Evolutionary conservation across 2,888 invertebrate species (phyloP).

Genomic region (Thymelicus lineola): DNA sequence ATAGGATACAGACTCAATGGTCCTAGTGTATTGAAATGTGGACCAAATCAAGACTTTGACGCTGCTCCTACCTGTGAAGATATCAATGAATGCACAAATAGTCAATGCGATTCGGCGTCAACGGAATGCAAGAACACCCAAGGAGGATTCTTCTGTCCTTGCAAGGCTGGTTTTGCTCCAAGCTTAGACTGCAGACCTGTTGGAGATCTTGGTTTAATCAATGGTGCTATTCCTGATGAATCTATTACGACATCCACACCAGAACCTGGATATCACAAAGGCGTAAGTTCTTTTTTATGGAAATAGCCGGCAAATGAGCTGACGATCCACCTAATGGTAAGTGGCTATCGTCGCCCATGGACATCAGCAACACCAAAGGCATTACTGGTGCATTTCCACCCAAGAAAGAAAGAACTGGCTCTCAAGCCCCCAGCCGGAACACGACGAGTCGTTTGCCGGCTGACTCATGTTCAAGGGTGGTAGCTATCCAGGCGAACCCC

Average conservation of each 20-base stretch:
- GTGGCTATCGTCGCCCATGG: too few relatives aligned
- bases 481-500: too few relatives aligned
- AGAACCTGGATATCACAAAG: constrained; percentile 93
- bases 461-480: too few relatives aligned
- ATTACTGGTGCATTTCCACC: too few relatives aligned
- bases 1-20: constrained; percentile 93
- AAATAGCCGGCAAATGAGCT: too few relatives aligned
- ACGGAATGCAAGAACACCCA: constrained; percentile 96
- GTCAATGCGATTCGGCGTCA: constrained; percentile 95
- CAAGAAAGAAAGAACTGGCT: too few relatives aligned
- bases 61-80: constrained; percentile 95
- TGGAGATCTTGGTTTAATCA: constrained; percentile 94
- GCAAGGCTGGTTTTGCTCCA: constrained; percentile 92
- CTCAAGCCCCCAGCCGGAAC: too few relatives aligned
- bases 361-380: too few relatives aligned
- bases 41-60: constrained; percentile 92
- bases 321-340: too few relatives aligned
- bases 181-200: constrained; percentile 96
- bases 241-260: constrained; percentile 93
- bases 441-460: too few relatives aligned
- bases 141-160: constrained; percentile 95
- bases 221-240: constrained; percentile 95
- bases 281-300: constrained; percentile 88
- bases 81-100: constrained; percentile 95
- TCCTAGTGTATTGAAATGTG: constrained; percentile 93